Conservation (phyloP, 2,797 vertebrate genomes). For the Adelosebastes latens region DNA sequence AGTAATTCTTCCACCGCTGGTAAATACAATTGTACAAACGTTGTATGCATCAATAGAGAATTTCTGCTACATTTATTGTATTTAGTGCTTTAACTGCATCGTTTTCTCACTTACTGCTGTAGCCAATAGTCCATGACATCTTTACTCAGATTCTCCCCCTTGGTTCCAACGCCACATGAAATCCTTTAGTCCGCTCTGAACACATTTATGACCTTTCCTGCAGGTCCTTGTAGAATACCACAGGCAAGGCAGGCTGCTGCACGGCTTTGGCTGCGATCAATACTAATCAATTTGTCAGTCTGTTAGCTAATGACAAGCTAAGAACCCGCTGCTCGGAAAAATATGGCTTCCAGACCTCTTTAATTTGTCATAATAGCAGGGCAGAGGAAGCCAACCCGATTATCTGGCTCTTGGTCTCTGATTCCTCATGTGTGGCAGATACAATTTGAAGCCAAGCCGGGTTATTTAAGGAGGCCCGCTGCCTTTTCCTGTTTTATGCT, state of each 20-base stretch:
- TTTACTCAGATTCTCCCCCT: conserved; percentile 22
- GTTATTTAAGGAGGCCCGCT: conserved; percentile 76
- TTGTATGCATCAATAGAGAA: not conserved
- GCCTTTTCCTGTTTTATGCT: conserved; percentile 63
- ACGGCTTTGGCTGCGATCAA: conserved; percentile 76
- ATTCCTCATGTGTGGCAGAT: conserved; percentile 73
- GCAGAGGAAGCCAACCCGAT: conserved; percentile 80
- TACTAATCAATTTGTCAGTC: conserved; percentile 86
- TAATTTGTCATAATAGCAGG: conserved; percentile 87
- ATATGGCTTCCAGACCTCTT: conserved; percentile 83
- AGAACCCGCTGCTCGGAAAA: conserved; percentile 77
- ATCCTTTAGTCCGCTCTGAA: conserved; percentile 64
- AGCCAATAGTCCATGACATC: conserved; percentile 14
- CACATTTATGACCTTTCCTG: conserved; percentile 75
- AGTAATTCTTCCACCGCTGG: too few species aligned
- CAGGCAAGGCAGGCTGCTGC: conserved; percentile 48
- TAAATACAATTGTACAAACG: too few species aligned
- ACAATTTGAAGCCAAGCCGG: conserved; percentile 67
- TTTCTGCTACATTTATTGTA: not conserved
- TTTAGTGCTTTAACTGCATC: not conserved
- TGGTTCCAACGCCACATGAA: conserved; percentile 33
- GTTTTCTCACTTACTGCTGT: not conserved
- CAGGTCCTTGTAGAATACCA: conserved; percentile 65
- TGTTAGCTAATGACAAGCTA: conserved; percentile 86
- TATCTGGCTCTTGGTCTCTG: conserved; percentile 75